These are phyloP conservation scores for Tor tambroides DNA, from an alignment of 2,113 vertebrate species.

Conservation along the genomic window DNA sequence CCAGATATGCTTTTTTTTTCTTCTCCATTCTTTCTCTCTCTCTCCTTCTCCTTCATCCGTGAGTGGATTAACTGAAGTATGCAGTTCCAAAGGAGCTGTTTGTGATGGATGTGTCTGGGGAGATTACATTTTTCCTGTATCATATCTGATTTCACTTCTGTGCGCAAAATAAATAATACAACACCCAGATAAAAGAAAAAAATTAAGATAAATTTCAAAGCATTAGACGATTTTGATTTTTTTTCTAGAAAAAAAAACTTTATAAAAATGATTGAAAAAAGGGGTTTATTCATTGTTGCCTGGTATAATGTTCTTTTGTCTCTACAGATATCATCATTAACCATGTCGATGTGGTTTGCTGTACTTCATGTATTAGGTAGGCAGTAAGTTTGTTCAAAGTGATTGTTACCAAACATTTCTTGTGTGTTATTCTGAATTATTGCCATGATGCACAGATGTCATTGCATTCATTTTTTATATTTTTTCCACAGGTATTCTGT, in stretches of 20 bases:
- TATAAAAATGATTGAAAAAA: not conserved
- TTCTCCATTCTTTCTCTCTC: not conserved
- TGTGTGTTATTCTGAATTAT: not conserved
- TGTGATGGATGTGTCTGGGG: slow-evolving; percentile 51
- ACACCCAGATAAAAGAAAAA: not conserved
- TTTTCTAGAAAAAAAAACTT: not conserved
- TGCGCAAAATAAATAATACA: slow-evolving; percentile 14
- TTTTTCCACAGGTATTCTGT: slow-evolving; percentile 56
- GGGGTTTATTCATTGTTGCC: not conserved
- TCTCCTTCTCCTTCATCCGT: not conserved
- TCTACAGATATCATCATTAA: slow-evolving; percentile 57
- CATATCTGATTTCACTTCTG: slow-evolving; percentile 30
- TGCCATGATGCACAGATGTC: not conserved
- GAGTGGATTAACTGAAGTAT: slow-evolving; percentile 45
- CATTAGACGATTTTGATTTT: not conserved
- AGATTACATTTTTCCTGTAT: slow-evolving; percentile 38
- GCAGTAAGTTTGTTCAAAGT: not conserved
- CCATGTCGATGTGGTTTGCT: slow-evolving; percentile 52
- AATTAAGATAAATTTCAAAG: not conserved
- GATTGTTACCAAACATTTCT: not conserved
- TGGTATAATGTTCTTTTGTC: slow-evolving; percentile 16
- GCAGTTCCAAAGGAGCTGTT: slow-evolving; percentile 23
- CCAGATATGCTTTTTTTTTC: not conserved
- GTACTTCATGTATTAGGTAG: slow-evolving; percentile 62
- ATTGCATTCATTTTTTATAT: not conserved